Conservation (phyloP, 2,797 vertebrate genomes). For the Emys orbicularis region DNA sequence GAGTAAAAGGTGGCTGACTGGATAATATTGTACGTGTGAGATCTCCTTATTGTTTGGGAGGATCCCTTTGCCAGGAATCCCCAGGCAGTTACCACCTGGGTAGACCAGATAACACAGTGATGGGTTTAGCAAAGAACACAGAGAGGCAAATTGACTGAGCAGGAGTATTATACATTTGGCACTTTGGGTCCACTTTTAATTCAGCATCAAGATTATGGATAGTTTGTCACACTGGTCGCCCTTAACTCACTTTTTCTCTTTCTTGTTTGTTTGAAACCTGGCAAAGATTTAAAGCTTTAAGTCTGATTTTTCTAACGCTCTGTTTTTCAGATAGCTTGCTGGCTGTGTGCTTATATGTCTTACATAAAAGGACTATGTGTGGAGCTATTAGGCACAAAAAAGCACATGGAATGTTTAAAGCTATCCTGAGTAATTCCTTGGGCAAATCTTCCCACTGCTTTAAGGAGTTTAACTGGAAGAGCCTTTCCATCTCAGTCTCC, state of each 20-base stretch:
- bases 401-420: neutral
- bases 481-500: neutral
- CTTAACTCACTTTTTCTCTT: neutral
- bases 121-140: neutral
- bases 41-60: accelerated
- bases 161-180: neutral
- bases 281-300: neutral
- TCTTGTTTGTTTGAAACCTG: neutral
- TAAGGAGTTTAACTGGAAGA: neutral
- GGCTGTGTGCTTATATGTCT: neutral
- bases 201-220: neutral
- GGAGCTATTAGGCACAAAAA: neutral
- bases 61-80: accelerated
- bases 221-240: neutral
- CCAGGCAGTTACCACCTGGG: neutral
- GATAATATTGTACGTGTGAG: neutral
- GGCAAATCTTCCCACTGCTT: neutral
- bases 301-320: neutral
- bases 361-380: neutral
- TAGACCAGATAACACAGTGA: accelerated
- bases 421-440: neutral
- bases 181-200: neutral
- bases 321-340: neutral
- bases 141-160: neutral
- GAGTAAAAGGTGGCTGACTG: neutral